Percentiles rank a stretch among this genome's conserved stretches.
phyloP scores from a whole-genome alignment of 2,888 invertebrate genomes.

The Prenolepis imparis region DNA sequence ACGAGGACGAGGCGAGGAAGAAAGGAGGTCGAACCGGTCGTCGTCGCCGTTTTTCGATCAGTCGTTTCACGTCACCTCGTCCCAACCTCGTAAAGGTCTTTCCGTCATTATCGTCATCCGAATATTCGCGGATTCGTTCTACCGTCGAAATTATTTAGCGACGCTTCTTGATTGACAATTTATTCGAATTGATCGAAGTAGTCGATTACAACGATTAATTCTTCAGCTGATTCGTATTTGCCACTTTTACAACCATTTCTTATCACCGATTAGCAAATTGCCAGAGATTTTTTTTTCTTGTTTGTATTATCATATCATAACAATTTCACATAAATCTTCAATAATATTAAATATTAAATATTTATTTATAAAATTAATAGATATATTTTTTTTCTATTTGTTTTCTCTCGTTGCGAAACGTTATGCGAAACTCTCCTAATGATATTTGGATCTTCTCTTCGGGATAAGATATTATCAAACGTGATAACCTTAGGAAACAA shows the following conservation, averaged over 20 bases:
- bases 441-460: background rate
- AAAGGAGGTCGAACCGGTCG: conserved; percentile 51
- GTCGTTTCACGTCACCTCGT: conserved; percentile 34
- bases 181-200: background rate
- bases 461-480: conserved; percentile 13
- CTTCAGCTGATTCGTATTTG: background rate
- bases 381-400: background rate
- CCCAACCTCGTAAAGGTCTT: conserved; percentile 26
- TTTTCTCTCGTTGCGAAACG: background rate
- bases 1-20: conserved; percentile 43
- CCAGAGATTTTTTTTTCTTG: background rate
- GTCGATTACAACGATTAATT: background rate
- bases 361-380: background rate
- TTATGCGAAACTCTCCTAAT: conserved; percentile 4
- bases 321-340: background rate
- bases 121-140: conserved; percentile 8
- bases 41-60: conserved; percentile 40
- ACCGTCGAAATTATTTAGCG: conserved; percentile 9
- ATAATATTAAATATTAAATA: background rate
- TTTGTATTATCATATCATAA: background rate
- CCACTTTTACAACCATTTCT: background rate
- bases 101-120: conserved; percentile 12
- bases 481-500: conserved; percentile 42
- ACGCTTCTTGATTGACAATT: background rate
- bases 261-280: conserved; percentile 1